A percentile compares a stretch with the other conserved stretches of the same genome.
These are phyloP conservation scores for Illadopsis cleaveri DNA, from an alignment of 2,113 vertebrate species.

Conservation along the genomic window DNA sequence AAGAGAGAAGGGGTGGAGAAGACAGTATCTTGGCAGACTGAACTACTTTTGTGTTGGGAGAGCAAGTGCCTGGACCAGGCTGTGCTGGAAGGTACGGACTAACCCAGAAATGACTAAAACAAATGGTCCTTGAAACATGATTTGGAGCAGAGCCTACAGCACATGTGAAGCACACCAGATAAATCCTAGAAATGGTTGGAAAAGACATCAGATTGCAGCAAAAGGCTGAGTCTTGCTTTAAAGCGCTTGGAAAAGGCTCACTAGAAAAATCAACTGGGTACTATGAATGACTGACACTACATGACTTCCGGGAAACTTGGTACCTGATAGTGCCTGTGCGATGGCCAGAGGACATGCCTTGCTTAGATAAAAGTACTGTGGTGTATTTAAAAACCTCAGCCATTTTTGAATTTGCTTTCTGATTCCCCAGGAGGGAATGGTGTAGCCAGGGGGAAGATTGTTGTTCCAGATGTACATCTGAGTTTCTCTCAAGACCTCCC, in stretches of 20 bases:
- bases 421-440: background rate
- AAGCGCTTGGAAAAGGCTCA: background rate
- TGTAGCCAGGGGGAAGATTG: background rate
- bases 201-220: background rate
- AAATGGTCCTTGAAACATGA: constrained; percentile 48
- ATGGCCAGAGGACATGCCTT: background rate
- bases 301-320: background rate
- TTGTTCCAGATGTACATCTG: background rate
- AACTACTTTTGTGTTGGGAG: background rate
- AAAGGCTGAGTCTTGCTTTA: background rate
- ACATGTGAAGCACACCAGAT: background rate
- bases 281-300: background rate
- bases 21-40: background rate
- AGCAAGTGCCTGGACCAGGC: constrained; percentile 9
- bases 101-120: constrained; percentile 21
- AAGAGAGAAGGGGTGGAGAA: constrained; percentile 35
- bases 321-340: background rate
- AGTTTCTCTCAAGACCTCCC: background rate
- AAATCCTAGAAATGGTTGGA: constrained; percentile 48
- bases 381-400: background rate
- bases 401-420: background rate
- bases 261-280: background rate
- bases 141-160: constrained; percentile 36
- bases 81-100: constrained; percentile 14
- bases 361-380: background rate